phyloP scores from a whole-genome alignment of 2,888 invertebrate genomes.

The Deroplatys truncata region DNA sequence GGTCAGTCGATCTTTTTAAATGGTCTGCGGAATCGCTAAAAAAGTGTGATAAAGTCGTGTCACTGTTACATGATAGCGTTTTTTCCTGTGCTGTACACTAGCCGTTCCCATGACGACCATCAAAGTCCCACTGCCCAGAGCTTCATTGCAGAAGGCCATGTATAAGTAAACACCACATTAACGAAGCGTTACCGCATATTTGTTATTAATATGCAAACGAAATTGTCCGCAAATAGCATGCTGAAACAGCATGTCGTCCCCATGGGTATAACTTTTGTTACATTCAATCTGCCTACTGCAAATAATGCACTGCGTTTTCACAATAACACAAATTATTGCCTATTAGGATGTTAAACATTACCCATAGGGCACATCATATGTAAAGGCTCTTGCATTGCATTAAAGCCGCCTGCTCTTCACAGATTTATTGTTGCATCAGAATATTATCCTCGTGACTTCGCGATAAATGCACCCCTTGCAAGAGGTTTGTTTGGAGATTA shows the following conservation, averaged over 20 bases:
- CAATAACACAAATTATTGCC: background rate
- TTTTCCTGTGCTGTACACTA: background rate
- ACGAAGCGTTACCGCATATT: background rate
- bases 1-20: too few species aligned
- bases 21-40: too few species aligned
- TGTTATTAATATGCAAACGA: background rate
- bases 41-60: too few species aligned
- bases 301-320: background rate
- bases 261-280: background rate
- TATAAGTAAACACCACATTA: background rate
- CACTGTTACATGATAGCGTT: too few species aligned
- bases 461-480: background rate
- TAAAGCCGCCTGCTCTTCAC: background rate
- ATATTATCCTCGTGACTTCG: background rate
- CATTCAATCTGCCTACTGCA: background rate
- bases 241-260: background rate
- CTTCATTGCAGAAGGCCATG: background rate
- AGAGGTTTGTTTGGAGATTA: too few species aligned
- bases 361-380: background rate
- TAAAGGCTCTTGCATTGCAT: background rate
- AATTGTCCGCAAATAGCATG: background rate
- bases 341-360: background rate
- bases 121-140: background rate
- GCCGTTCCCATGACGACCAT: background rate
- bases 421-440: background rate